Percentiles rank a stretch among this genome's conserved stretches.
Conservation (phyloP, 2,113 vertebrate species). For the Gopherus flavomarginatus region DNA sequence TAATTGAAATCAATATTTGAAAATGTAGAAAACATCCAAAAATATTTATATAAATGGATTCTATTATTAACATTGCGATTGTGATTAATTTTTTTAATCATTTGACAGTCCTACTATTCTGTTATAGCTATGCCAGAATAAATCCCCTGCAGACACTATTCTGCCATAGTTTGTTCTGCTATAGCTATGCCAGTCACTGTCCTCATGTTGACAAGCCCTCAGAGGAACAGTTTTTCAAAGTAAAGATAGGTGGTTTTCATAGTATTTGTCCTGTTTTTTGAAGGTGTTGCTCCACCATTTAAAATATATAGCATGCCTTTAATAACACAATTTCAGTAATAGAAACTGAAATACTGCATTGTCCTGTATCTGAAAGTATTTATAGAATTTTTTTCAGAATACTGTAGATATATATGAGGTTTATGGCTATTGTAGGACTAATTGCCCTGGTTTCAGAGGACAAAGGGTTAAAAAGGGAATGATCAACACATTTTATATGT, state of each 20-base stretch:
- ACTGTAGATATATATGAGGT: not conserved
- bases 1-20: too few species aligned
- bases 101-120: too few species aligned
- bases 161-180: not conserved
- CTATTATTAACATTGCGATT: too few species aligned
- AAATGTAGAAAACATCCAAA: too few species aligned
- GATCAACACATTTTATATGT: not conserved
- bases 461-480: conserved; percentile 5
- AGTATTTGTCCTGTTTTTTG: not conserved
- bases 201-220: not conserved
- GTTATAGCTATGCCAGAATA: not conserved
- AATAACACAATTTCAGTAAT: not conserved
- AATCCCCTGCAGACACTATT: not conserved
- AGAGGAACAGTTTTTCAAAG: not conserved
- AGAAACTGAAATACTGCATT: not conserved
- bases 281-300: not conserved
- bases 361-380: not conserved
- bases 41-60: too few species aligned
- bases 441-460: not conserved
- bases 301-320: not conserved
- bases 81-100: too few species aligned
- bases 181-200: not conserved
- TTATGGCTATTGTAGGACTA: not conserved
- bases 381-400: not conserved
- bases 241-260: not conserved